These are phyloP conservation scores for Dasypus novemcinctus DNA, from an alignment of 2,113 vertebrate genomes.

Conservation along the genomic window DNA sequence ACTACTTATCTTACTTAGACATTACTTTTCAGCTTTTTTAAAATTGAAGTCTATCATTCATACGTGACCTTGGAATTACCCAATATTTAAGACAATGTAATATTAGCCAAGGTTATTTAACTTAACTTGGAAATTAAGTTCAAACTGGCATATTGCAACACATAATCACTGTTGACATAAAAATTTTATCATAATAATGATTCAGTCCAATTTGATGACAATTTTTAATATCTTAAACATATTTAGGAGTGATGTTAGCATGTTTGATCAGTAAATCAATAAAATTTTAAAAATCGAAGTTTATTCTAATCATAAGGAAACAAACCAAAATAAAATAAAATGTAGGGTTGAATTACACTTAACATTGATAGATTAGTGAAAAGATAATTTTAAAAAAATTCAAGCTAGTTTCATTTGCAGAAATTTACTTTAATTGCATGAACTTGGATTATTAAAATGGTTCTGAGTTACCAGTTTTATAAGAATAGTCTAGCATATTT, in stretches of 20 bases:
- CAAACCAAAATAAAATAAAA: not conserved
- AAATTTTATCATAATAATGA: not conserved
- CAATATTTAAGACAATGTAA: conserved; percentile 14
- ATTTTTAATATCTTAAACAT: not conserved
- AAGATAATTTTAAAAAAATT: not conserved
- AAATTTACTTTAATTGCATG: not conserved
- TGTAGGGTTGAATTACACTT: not conserved
- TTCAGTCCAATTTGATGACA: not conserved
- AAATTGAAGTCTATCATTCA: no score
- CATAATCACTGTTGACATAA: not conserved
- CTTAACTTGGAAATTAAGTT: not conserved
- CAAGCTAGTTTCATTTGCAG: not conserved
- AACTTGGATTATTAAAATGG: not conserved
- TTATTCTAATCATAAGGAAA: not conserved
- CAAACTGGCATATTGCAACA: not conserved
- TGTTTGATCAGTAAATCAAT: not conserved
- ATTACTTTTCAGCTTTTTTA: not conserved
- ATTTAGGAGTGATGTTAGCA: not conserved
- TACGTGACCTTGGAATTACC: not conserved
- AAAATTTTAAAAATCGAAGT: not conserved
- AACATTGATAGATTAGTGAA: not conserved
- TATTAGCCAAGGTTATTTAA: not conserved
- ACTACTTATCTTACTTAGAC: not conserved
- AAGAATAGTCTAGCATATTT: not conserved
- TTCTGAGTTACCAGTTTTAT: not conserved